A percentile compares a stretch with the other conserved stretches of the same genome.
These are phyloP conservation scores for Oreochromis mossambicus DNA, from an alignment of 2,797 vertebrate genomes.

Conservation along the genomic window DNA sequence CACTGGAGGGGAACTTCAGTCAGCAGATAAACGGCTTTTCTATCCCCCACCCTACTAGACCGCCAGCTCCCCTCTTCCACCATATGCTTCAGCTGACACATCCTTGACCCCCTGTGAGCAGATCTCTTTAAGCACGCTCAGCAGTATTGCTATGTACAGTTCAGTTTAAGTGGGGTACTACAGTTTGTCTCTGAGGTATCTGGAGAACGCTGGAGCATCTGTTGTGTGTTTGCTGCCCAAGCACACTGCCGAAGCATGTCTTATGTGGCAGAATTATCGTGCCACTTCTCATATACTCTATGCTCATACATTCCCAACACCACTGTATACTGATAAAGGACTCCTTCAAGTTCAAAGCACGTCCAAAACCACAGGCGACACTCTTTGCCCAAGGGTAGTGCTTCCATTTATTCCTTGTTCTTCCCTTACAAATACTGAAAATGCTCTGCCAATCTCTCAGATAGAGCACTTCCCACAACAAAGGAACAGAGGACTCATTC, in stretches of 20 bases:
- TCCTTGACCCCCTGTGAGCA: constrained; percentile 44
- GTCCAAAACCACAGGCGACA: constrained; percentile 48
- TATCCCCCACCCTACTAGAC: neutral
- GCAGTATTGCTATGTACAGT: constrained; percentile 47
- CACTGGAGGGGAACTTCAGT: constrained; percentile 51
- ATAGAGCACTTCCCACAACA: constrained; percentile 24
- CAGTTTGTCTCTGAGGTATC: constrained; percentile 44
- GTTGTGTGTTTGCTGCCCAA: constrained; percentile 34
- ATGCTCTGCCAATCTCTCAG: constrained; percentile 9
- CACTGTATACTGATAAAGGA: constrained; percentile 43
- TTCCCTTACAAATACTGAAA: constrained; percentile 21
- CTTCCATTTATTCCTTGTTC: constrained; percentile 37
- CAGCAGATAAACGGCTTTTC: constrained; percentile 47
- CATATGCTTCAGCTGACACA: constrained; percentile 41
- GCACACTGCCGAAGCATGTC: constrained; percentile 18
- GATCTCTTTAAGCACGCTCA: constrained; percentile 48
- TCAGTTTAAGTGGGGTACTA: constrained; percentile 43
- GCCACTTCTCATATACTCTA: constrained; percentile 1
- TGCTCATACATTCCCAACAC: constrained; percentile 30
- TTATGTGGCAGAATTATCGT: constrained; percentile 51
- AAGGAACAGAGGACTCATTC: constrained; percentile 19
- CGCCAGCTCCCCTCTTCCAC: neutral
- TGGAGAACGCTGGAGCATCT: constrained; percentile 50
- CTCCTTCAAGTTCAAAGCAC: constrained; percentile 61
- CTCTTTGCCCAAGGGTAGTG: constrained; percentile 21